Conservation (phyloP, 2,113 vertebrate species). For the Ochotona princeps region DNA sequence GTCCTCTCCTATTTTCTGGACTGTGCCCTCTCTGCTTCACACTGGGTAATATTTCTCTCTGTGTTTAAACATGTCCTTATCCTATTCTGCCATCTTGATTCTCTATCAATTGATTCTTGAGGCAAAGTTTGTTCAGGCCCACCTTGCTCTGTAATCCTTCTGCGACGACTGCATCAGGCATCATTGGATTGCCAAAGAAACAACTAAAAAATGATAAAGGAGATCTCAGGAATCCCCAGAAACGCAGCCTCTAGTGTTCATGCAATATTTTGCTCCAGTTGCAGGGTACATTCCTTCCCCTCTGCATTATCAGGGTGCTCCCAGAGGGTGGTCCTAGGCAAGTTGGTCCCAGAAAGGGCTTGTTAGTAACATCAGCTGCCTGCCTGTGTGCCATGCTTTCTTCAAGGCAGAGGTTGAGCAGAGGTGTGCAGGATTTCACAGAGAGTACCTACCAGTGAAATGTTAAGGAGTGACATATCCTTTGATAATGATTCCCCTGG, state of each 20-base stretch:
- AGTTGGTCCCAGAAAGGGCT: neutral
- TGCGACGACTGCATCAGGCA: neutral
- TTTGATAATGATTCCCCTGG: neutral
- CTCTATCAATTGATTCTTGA: neutral
- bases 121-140: neutral
- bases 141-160: neutral
- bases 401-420: neutral
- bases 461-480: too few species aligned
- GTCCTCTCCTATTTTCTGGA: too few species aligned
- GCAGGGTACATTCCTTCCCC: neutral
- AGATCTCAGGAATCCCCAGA: neutral
- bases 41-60: too few species aligned
- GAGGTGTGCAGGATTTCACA: neutral
- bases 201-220: fast-evolving
- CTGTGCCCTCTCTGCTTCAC: too few species aligned
- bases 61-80: too few species aligned
- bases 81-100: too few species aligned
- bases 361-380: neutral
- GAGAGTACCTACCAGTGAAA: too few species aligned
- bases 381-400: neutral
- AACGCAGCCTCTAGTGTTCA: neutral
- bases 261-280: neutral
- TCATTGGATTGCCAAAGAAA: neutral
- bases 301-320: neutral
- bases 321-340: too few species aligned